Base-by-base conservation (phyloP, 1,140 invertebrate genomes). In the Drosophila ercepeae region DNA sequence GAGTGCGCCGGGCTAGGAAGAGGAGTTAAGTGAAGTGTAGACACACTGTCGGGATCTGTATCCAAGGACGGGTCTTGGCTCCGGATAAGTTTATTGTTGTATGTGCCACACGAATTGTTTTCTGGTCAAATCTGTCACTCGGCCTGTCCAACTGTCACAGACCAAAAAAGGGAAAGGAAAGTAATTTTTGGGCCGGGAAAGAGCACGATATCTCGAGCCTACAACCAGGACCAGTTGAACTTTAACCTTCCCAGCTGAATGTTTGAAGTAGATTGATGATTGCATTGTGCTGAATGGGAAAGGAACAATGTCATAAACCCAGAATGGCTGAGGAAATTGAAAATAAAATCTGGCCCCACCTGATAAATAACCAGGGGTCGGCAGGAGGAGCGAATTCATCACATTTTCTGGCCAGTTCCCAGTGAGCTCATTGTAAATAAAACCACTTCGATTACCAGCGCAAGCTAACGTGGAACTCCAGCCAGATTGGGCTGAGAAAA, bases 101-200 rank as follows among this genome's bases (percentile, higher is more conserved):
- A 81, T 71, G 58, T 73, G 72, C 72, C 64, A 60, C 64, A 79
- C 78, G 78, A 76, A 79, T 76, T 79, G 77, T 79, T 79, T 79
- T 82, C 78, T 82, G 77, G 77, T 58, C 78, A 81, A 81, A 81
- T 82, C 77, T 79, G 78, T 79, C 77, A 79, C 77, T 82, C 77
- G 72, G 67, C 53, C 77, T 82, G 76, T 79, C 76, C 70, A 74
- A 71, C 76, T 78, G 74, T 57, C 72, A 60, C 58, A 57, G 78
- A 3, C 39, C 36, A 9, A 48, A 49, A 58, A 54, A 39, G 51
- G 54, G 32, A 13, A 14, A 42, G 60, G 45, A 34, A 52, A 32
- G 11, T n/a, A 50, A 19, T 25, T 19, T 23, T n/a, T 14, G 41
- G 44, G 45, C 53, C 32, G 29, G 44, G 27, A 42, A 48, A 51